A percentile compares a stretch with the other conserved stretches of the same genome.
Evolutionary conservation across 2,113 vertebrate species (phyloP).

Genomic region (Tychaedon coryphoeus): DNA sequence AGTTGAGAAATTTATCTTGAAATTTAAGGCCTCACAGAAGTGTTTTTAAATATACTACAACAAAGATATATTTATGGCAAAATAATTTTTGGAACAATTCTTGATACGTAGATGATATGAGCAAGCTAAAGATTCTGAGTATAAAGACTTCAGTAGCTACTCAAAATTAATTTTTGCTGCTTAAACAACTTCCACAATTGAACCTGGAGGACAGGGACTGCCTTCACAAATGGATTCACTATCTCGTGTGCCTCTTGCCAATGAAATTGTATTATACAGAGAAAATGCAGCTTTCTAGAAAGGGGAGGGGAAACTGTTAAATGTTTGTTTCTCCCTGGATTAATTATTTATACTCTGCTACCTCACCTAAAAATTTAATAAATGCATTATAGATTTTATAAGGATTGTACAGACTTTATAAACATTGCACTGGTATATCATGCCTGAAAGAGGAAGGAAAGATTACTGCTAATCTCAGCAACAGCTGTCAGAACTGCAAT

Average conservation of each 20-base stretch:
- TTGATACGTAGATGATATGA: not conserved
- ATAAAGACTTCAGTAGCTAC: not conserved
- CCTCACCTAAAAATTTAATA: not conserved
- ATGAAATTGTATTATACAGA: not conserved
- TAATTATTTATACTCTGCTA: not conserved
- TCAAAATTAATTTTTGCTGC: not conserved
- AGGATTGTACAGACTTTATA: not conserved
- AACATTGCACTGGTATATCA: not conserved
- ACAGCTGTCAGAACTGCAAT: not conserved
- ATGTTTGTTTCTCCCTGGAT: not conserved
- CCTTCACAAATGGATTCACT: not conserved
- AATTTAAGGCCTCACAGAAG: not conserved
- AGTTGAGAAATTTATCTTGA: not conserved
- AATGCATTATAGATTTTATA: not conserved
- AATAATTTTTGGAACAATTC: not conserved
- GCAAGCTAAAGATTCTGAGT: not conserved
- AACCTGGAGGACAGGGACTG: not conserved
- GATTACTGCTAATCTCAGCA: not conserved
- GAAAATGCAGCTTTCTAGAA: not conserved
- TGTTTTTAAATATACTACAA: not conserved
- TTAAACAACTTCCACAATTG: not conserved
- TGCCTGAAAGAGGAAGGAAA: not conserved
- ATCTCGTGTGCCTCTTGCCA: not conserved
- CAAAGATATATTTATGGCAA: not conserved
- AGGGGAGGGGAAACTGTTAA: not conserved